phyloP scores from a whole-genome alignment of 2,797 vertebrate species.

The Sebastes cheni region DNA sequence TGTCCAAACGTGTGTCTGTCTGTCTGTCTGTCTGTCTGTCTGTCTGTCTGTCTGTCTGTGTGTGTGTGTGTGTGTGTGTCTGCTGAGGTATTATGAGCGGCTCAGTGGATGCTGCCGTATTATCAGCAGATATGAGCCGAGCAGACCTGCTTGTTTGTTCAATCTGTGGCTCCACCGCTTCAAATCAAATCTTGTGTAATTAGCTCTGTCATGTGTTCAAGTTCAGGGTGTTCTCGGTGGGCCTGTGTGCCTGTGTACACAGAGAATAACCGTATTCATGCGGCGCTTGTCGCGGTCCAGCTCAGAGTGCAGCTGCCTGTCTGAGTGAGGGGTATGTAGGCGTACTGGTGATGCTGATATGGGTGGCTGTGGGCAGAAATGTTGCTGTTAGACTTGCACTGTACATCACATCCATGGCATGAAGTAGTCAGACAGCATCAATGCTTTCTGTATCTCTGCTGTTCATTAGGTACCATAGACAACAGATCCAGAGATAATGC shows the following conservation, averaged over 20 bases:
- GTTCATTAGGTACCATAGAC: background rate
- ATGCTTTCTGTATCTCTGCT: background rate
- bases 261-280: conserved; percentile 6
- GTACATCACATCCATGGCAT: background rate
- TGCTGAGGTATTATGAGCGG: conserved; percentile 25
- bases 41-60: background rate
- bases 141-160: conserved; percentile 64
- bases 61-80: background rate
- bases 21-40: background rate
- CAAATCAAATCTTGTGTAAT: conserved; percentile 68
- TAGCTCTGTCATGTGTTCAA: conserved; percentile 55
- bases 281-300: background rate
- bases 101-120: conserved; percentile 35
- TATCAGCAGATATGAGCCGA: conserved; percentile 58
- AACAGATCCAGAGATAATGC: background rate
- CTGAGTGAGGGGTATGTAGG: background rate
- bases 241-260: background rate
- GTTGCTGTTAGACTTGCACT: background rate
- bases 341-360: conserved; percentile 4
- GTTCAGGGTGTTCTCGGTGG: conserved; percentile 34
- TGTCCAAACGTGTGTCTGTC: background rate
- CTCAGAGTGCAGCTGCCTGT: background rate
- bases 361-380: background rate
- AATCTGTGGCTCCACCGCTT: conserved; percentile 54
- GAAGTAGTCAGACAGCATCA: background rate